Conservation (phyloP, 2,888 invertebrate genomes). For the Meteorus cinctellus region DNA sequence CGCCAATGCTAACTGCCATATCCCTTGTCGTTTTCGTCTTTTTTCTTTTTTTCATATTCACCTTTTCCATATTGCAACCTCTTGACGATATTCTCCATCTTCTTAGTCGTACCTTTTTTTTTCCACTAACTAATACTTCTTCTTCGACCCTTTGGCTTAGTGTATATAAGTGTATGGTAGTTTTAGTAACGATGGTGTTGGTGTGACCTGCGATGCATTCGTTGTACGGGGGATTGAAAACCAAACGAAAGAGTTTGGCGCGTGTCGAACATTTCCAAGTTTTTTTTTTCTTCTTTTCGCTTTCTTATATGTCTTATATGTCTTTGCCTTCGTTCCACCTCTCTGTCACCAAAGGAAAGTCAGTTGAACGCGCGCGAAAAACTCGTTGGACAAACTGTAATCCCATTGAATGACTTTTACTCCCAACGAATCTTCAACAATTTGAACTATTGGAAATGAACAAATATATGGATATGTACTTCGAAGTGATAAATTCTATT, state of each 20-base stretch:
- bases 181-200: not conserved
- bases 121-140: conserved; percentile 17
- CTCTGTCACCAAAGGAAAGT: conserved; percentile 27
- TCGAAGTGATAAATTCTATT: not conserved
- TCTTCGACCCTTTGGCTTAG: not conserved
- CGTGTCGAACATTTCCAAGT: conserved; percentile 45
- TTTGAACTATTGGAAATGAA: conserved; percentile 1
- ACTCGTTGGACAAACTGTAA: conserved; percentile 43
- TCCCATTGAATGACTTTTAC: conserved; percentile 40
- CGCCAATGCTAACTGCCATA: conserved; percentile 42
- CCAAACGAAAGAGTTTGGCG: conserved; percentile 44
- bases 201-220: not conserved
- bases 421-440: conserved; percentile 7
- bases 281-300: not conserved
- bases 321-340: not conserved
- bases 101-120: conserved; percentile 17
- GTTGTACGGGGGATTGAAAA: conserved; percentile 22
- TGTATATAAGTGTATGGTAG: conserved; percentile 17
- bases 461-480: not conserved
- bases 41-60: not conserved
- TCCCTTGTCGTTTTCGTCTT: not conserved
- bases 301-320: not conserved
- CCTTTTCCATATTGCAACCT: conserved; percentile 24
- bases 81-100: conserved; percentile 1
- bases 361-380: conserved; percentile 40